Base-by-base conservation (phyloP, 2,113 vertebrate genomes). In the Recurvirostra avosetta region DNA sequence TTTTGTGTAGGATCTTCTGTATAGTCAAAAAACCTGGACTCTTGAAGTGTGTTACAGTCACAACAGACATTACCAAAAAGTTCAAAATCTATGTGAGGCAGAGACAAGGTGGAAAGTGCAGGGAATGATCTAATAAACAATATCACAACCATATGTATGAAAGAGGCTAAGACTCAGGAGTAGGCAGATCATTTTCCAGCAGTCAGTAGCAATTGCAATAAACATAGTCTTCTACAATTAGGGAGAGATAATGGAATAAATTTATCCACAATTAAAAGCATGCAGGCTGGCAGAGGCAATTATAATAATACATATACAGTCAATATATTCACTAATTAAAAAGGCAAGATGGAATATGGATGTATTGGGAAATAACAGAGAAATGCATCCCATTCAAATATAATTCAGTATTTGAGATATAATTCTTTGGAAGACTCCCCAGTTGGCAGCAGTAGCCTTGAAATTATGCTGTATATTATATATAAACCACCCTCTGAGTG, bases 281-380 rank as follows among this genome's bases (percentile, higher is more conserved):
- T 73, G 77, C 25, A 90, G 80, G 58, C 62, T 96, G 86, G 84
- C 49, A 92, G 61, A 84, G 18, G 26, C 41, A 92, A 91, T 95
- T 97, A 94, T 90, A 92, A 88, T 95, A 95, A 95, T 92, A 97
- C 73, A 82, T 82, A 96, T 94, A 94, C 74, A 95, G 92, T 96
- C 91, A 91, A 92, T 95, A 94, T 95, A 96, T 90, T 95, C 80
- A 70, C 83, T 97, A 96, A 97, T 97, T 97, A 97, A 97, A 97
- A 94, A 90, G 73, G 86, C 84, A 95, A 95, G 74, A 92, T 59
- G 66, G 95, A 95, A 95, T 85, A 96, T 96, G 77, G 66, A 82
- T 95, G 86, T 59, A 88, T 79, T 96, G 94, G 96, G 96, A 96
- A 97, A 97, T 95, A 91, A 94, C 80, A 91, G 66, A 80, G 82